Conservation (phyloP, 1,140 invertebrate genomes). For the Drosophila serrata region DNA sequence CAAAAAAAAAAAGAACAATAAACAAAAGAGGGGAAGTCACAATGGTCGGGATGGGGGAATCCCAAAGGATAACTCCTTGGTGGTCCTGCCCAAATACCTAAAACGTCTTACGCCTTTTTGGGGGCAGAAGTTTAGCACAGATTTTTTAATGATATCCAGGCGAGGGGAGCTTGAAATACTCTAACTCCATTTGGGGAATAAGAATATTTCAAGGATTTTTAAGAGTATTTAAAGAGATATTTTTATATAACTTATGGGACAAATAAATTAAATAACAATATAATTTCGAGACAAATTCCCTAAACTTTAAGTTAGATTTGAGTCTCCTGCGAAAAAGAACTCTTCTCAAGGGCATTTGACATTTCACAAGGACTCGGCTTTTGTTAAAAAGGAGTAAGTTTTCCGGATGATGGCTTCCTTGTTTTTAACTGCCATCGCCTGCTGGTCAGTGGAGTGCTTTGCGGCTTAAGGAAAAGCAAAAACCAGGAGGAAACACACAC, state of each 20-base stretch:
- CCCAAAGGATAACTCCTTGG: neutral
- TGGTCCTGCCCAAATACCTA: constrained; percentile 25
- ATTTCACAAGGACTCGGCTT: neutral
- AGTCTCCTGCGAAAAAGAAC: neutral
- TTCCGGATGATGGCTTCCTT: constrained; percentile 60
- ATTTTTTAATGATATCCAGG: constrained; percentile 56
- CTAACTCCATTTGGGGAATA: neutral
- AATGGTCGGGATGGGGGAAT: constrained; percentile 1
- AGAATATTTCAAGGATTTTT: neutral
- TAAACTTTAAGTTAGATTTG: no score
- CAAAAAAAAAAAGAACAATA: no score
- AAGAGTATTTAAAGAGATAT: neutral
- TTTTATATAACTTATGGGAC: no score
- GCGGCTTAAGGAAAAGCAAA: constrained; percentile 59
- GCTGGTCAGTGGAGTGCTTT: constrained; percentile 70
- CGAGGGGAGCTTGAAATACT: neutral
- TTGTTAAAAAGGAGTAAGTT: constrained; percentile 21
- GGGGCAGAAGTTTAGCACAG: constrained; percentile 58
- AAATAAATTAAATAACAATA: neutral
- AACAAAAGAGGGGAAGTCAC: constrained; percentile 18
- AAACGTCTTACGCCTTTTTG: constrained; percentile 72
- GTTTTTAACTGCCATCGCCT: constrained; percentile 74
- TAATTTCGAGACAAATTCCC: no score
- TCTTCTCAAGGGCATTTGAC: constrained; percentile 6
- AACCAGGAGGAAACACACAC: neutral